Evolutionary conservation across 1,140 invertebrate genomes (phyloP), one percentile per base, ranked within the genome.

Genomic region (Drosophila mauritiana): DNA sequence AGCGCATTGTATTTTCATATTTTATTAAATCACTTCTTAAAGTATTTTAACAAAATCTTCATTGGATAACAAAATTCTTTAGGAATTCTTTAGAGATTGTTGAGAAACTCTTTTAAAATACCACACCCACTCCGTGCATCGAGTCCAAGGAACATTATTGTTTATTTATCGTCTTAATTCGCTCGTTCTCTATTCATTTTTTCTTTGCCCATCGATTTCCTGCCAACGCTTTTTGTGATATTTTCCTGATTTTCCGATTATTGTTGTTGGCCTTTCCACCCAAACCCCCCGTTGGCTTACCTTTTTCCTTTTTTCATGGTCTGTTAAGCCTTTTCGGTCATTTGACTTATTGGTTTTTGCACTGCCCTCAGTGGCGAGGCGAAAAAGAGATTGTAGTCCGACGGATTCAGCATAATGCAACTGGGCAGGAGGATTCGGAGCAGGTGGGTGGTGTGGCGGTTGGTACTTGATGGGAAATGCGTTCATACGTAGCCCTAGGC

Each of bases 251-350:
- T 68, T 73, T 68, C 40, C 65, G 63, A 40, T 69, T 70, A 63
- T 64, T 68, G 55, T 59, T 46, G 69, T 64, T 59, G 53, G 51
- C 43, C 46, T 65, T 52, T 78, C 31, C 25, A 31, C 34, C 64
- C 52, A 58, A 61, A 15, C 49, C 46, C 46, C 53, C 54, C 64
- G 81, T 70, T 74, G 59, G 77, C 64, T 86, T 86, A 69, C 43
- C 58, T 78, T 52, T 77, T 59, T 86, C 62, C 73, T 70, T 79
- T 64, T 75, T 77, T 78, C 82, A 84, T 84, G 82, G 83, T 84
- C 77, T 78, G 84, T 84, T 89, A 89, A 89, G 85, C 84, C 84
- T 89, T 89, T 86, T 89, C 88, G 80, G 84, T 89, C 80, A 80
- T 89, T 90, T 89, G 84, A 89, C 84, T 89, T 89, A 89, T 89